These are phyloP conservation scores for Sandelia bainsii DNA, from an alignment of 2,797 vertebrate genomes.

Conservation along the genomic window DNA sequence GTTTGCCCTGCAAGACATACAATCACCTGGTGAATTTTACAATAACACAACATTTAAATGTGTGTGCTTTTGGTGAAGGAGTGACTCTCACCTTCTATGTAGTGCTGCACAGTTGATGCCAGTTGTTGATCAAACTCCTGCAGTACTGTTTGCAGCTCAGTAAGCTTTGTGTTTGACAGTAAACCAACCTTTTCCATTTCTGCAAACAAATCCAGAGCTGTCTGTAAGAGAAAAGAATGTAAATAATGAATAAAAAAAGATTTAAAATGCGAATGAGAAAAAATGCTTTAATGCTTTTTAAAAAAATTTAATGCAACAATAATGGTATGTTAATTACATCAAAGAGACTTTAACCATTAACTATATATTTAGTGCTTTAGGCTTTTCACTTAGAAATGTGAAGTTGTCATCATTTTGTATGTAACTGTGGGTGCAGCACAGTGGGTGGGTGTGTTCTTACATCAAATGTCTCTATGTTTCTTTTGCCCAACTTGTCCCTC, in stretches of 20 bases:
- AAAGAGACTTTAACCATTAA: neutral
- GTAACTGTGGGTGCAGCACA: no score
- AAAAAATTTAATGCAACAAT: no score
- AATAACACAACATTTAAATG: neutral
- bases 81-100: conserved; percentile 30
- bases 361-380: neutral
- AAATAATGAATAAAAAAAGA: neutral
- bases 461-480: conserved; percentile 59
- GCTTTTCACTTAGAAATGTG: neutral
- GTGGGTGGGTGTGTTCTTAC: conserved; percentile 64
- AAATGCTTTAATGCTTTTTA: no score
- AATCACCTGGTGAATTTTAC: neutral
- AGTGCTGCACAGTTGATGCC: conserved; percentile 35
- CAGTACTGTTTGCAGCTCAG: conserved; percentile 35
- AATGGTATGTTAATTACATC: neutral
- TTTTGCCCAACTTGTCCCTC: conserved; percentile 17
- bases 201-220: conserved; percentile 74
- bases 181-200: conserved; percentile 81
- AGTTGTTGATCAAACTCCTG: conserved; percentile 53
- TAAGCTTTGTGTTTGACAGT: conserved; percentile 64
- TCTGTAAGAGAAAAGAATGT: conserved; percentile 64
- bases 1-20: conserved; percentile 18
- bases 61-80: fast-evolving
- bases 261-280: neutral
- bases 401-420: neutral